phyloP scores from a whole-genome alignment of 2,888 invertebrate genomes.

The Lithosia quadra region DNA sequence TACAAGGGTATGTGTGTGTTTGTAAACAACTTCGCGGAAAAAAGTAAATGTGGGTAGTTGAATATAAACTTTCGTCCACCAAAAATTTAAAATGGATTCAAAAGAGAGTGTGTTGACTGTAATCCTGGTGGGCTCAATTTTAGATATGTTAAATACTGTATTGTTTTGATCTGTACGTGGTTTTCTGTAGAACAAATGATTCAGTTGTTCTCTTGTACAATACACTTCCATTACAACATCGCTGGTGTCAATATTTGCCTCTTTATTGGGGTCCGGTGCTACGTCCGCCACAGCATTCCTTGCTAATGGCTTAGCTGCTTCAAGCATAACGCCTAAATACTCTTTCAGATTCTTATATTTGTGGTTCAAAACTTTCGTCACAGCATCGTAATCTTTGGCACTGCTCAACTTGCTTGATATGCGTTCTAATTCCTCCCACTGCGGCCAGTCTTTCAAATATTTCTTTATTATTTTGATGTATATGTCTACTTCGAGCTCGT shows the following conservation, averaged over 20 bases:
- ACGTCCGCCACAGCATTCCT: constrained; percentile 49
- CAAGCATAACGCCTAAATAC: constrained; percentile 63
- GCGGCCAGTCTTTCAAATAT: constrained; percentile 76
- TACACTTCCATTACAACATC: constrained; percentile 62
- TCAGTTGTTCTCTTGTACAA: constrained; percentile 62
- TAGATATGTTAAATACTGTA: constrained; percentile 62
- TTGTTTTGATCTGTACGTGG: constrained; percentile 54
- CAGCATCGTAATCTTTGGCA: constrained; percentile 49
- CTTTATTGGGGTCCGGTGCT: constrained; percentile 26
- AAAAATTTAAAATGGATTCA: constrained; percentile 29
- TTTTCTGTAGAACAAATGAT: constrained; percentile 57
- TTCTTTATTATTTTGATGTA: constrained; percentile 74
- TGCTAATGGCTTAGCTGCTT: constrained; percentile 53
- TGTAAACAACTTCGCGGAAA: constrained; percentile 25
- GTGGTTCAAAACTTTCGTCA: constrained; percentile 57
- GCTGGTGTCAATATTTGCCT: constrained; percentile 25
- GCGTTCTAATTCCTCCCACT: constrained; percentile 73
- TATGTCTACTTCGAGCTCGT: constrained; percentile 70
- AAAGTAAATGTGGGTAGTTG: constrained; percentile 25
- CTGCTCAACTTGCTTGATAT: constrained; percentile 52
- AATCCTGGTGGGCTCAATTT: constrained; percentile 47
- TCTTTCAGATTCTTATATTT: constrained; percentile 66
- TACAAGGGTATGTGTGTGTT: constrained; percentile 32
- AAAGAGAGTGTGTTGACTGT: constrained; percentile 17
- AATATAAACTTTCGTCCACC: constrained; percentile 32